Conservation (phyloP, 2,888 invertebrate genomes). For the Alloplasta piceator region DNA sequence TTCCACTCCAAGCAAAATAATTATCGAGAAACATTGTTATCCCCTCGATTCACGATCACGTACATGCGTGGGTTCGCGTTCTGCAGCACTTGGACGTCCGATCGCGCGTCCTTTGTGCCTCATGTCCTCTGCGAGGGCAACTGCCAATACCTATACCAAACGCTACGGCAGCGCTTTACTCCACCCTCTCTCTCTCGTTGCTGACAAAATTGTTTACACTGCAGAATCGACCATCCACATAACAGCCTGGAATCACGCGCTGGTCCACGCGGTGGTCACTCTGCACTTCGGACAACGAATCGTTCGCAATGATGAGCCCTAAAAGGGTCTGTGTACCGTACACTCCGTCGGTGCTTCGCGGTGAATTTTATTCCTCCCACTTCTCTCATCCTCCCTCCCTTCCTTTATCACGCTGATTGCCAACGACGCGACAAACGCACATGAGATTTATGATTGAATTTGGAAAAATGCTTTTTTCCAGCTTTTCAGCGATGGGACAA, state of each 20-base stretch:
- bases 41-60: constrained; percentile 57
- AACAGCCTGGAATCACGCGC: background rate
- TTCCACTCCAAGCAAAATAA: constrained; percentile 59
- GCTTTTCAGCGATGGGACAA: background rate
- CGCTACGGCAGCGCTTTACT: background rate
- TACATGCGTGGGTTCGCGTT: constrained; percentile 16
- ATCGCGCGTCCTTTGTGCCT: constrained; percentile 45
- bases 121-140: constrained; percentile 14
- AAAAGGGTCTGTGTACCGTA: constrained; percentile 28
- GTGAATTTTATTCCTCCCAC: background rate
- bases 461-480: constrained; percentile 10
- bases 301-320: constrained; percentile 29
- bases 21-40: constrained; percentile 67
- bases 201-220: constrained; percentile 62
- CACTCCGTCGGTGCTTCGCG: constrained; percentile 13
- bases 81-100: constrained; percentile 33
- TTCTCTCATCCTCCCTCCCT: background rate
- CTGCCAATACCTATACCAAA: background rate
- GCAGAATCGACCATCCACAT: constrained; percentile 37
- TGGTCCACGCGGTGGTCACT: no score
- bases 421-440: constrained; percentile 53
- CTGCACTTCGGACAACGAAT: constrained; percentile 13
- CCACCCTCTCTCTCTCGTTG: constrained; percentile 9
- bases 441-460: constrained; percentile 33
- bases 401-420: constrained; percentile 33